A percentile compares a stretch with the other conserved stretches of the same genome.
phyloP scores from a whole-genome alignment of 2,888 invertebrate species.

The Drosophila aldrichi region DNA sequence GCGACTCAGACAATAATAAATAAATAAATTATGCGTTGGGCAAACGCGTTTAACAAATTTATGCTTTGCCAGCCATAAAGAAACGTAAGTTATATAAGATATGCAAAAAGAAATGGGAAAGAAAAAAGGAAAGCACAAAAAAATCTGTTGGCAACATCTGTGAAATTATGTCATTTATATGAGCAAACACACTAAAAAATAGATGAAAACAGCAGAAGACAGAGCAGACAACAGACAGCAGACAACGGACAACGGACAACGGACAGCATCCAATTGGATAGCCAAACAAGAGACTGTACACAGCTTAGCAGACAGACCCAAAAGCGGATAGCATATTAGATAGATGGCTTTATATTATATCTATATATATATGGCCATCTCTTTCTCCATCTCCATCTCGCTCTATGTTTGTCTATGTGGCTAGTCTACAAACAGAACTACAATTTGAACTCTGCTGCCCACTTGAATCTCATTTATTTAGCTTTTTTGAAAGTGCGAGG shows the following conservation, averaged over 20 bases:
- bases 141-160: constrained; percentile 68
- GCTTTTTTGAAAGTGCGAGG: constrained; percentile 50
- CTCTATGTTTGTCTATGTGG: constrained; percentile 1
- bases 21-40: constrained; percentile 66
- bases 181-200: constrained; percentile 77
- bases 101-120: constrained; percentile 49
- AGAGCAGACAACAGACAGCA: constrained; percentile 15
- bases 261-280: constrained; percentile 49
- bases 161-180: constrained; percentile 81
- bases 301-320: constrained; percentile 58
- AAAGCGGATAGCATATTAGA: constrained; percentile 45
- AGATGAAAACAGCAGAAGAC: constrained; percentile 59
- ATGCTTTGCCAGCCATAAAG: constrained; percentile 56
- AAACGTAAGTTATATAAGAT: constrained; percentile 67
- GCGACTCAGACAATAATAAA: constrained; percentile 62
- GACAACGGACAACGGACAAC: constrained; percentile 19
- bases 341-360: constrained; percentile 39
- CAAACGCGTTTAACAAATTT: constrained; percentile 77
- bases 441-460: constrained; percentile 18
- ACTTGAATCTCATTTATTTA: constrained; percentile 46
- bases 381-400: not conserved
- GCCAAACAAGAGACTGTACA: constrained; percentile 71
- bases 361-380: not conserved
- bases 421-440: constrained; percentile 38
- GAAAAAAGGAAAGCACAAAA: constrained; percentile 21